Conservation (phyloP, 2,797 vertebrate species). For the Rhinichthys osculus region DNA sequence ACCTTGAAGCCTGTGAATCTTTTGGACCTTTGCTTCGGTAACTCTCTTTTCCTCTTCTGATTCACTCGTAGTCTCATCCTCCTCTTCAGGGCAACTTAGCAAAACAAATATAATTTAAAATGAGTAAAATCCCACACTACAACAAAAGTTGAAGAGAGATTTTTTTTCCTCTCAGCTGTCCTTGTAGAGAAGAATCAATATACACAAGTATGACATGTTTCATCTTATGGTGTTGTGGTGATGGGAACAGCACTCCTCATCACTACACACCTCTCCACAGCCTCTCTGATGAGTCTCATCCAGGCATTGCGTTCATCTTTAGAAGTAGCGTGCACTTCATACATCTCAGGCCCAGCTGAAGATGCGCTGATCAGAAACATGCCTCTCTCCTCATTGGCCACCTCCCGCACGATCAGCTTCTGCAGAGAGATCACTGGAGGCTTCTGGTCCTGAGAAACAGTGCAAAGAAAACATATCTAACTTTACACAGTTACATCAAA, state of each 20-base stretch:
- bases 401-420: conserved; percentile 95
- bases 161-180: too few species aligned
- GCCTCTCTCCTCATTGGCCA: conserved; percentile 93
- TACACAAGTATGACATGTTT: background rate
- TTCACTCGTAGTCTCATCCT: conserved; percentile 84
- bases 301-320: conserved; percentile 93
- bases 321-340: conserved; percentile 90
- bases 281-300: conserved; percentile 94
- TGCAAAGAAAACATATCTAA: background rate
- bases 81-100: conserved; percentile 90
- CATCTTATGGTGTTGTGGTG: background rate
- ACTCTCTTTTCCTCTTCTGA: conserved; percentile 90
- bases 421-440: conserved; percentile 93
- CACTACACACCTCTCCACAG: conserved; percentile 85
- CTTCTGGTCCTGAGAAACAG: conserved; percentile 88
- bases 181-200: background rate
- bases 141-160: background rate
- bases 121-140: background rate
- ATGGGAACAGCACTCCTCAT: background rate
- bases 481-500: background rate
- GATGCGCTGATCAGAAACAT: conserved; percentile 98
- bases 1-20: conserved; percentile 92
- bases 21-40: conserved; percentile 85
- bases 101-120: conserved; percentile 15
- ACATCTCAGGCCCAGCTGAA: conserved; percentile 93